Evolutionary conservation across 2,113 vertebrate genomes (phyloP).

Genomic region (Dryoscopus gambensis): DNA sequence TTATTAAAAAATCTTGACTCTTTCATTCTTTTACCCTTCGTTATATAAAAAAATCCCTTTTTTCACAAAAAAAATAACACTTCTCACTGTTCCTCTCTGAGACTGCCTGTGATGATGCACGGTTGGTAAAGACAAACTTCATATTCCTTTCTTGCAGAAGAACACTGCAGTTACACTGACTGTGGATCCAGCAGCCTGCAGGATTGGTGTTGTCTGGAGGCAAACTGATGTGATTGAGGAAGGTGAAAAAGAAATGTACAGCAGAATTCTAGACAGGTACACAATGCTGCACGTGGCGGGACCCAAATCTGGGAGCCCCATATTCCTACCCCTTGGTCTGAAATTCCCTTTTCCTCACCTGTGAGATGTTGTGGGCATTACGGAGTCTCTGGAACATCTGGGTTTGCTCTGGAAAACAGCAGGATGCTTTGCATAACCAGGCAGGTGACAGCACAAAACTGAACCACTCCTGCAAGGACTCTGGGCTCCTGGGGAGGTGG

Average conservation of each 20-base stretch:
- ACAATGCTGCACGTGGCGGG: background rate
- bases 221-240: background rate
- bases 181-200: background rate
- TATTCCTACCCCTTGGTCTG: background rate
- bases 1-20: background rate
- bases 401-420: background rate
- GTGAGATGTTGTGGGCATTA: background rate
- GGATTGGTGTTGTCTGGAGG: background rate
- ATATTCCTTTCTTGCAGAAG: background rate
- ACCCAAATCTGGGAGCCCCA: background rate
- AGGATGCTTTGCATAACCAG: background rate
- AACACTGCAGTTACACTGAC: accelerated
- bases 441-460: background rate
- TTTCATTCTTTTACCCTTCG: background rate
- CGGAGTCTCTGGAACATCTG: background rate
- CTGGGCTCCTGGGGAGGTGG: background rate
- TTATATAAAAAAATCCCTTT: background rate
- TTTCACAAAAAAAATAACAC: background rate
- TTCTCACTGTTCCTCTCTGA: background rate
- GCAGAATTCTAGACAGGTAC: background rate
- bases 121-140: background rate
- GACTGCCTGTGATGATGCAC: no score
- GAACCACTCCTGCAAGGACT: background rate
- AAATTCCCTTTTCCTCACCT: background rate
- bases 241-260: background rate